Conservation (phyloP, 2,113 vertebrate genomes). For the Excalfactoria chinensis region DNA sequence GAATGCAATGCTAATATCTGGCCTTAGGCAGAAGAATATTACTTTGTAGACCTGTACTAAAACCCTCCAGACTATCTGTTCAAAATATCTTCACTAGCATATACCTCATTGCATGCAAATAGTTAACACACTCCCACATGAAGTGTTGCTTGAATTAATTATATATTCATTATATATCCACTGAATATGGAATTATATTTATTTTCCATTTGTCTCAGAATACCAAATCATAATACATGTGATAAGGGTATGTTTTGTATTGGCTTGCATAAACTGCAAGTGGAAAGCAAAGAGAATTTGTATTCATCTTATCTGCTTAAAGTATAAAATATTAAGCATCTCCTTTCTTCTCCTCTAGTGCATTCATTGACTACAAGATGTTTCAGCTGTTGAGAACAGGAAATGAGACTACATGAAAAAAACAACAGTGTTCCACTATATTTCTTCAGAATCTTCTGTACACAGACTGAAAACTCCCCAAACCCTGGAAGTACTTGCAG, state of each 20-base stretch:
- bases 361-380: not conserved
- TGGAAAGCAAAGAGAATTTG: conserved; percentile 27
- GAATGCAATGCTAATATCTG: not conserved
- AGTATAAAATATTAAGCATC: conserved; percentile 15
- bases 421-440: not conserved
- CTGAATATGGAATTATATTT: not conserved
- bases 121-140: not conserved
- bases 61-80: not conserved
- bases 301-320: not conserved
- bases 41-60: not conserved
- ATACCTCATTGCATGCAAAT: not conserved
- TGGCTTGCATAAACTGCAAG: conserved; percentile 8
- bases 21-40: not conserved
- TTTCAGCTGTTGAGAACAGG: conserved; percentile 1
- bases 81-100: not conserved
- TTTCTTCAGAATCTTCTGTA: not conserved
- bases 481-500: not conserved
- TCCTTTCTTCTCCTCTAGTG: conserved; percentile 15
- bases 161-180: not conserved
- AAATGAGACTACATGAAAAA: not conserved
- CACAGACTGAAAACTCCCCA: not conserved
- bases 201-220: conserved; percentile 14
- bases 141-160: not conserved
- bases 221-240: not conserved
- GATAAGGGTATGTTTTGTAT: not conserved